phyloP scores from a whole-genome alignment of 1,140 invertebrate species.

The Drosophila serrata region DNA sequence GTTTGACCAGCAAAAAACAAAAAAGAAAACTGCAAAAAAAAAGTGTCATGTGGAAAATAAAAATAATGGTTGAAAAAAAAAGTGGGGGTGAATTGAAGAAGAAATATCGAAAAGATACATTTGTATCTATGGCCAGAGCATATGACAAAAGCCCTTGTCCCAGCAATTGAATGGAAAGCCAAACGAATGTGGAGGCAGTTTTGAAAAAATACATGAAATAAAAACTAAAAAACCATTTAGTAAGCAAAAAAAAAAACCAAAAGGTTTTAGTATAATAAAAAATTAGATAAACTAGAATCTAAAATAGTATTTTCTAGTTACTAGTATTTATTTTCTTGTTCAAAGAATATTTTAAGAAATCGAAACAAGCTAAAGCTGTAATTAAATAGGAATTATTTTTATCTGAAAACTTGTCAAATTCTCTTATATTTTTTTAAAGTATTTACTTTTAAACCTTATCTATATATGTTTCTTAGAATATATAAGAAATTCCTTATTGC shows the following conservation, averaged over 20 bases:
- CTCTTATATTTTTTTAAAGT: background rate
- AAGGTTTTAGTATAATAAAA: background rate
- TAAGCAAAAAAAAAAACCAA: too few relatives aligned
- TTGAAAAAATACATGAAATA: slow-evolving; percentile 1
- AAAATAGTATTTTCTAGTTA: background rate
- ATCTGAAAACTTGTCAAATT: fast-evolving
- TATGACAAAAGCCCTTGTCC: slow-evolving; percentile 42
- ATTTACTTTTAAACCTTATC: too few relatives aligned
- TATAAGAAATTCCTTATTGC: too few relatives aligned
- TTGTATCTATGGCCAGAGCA: slow-evolving; percentile 29
- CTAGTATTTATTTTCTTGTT: background rate
- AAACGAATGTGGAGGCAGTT: background rate
- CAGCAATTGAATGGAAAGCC: slow-evolving; percentile 29
- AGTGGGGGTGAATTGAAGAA: slow-evolving; percentile 17
- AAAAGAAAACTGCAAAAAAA: background rate
- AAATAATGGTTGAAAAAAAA: background rate
- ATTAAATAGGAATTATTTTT: background rate
- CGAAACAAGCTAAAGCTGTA: background rate
- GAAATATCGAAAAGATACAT: slow-evolving; percentile 37
- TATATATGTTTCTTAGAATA: too few relatives aligned
- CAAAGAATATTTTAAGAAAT: background rate
- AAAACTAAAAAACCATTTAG: background rate
- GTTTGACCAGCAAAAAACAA: slow-evolving; percentile 37
- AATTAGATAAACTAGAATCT: background rate
- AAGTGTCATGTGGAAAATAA: slow-evolving; percentile 3